Evolutionary conservation across 2,888 invertebrate genomes (phyloP), one percentile per base, ranked within the genome.

Genomic region (Tuberolachnus salignus): DNA sequence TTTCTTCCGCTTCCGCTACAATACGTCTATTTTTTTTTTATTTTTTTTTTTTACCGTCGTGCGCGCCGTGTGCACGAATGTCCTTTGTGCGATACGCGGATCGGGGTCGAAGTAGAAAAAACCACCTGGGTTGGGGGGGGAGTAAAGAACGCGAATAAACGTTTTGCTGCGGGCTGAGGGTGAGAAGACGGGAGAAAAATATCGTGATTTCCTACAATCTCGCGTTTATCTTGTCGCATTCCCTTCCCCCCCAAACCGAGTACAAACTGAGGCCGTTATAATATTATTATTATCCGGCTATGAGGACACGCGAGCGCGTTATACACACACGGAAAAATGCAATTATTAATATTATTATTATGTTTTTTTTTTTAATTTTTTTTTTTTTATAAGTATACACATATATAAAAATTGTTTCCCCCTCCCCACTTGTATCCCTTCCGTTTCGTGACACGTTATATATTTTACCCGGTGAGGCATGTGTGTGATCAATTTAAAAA

Each of bases 131-230:
- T n/a, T n/a, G n/a, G 71, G 57, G 44, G 44, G 57, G 46, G 42
- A 19, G 49, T 16, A 9, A 21, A 26, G 14, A 55, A 23, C 55
- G 23, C 10, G 71, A 57, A 57, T 57, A 44, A 49, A 34, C 49
- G 72, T 61, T 72, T 59, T n/a, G 19, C 53, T 6, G 51, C 16
- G 2, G 55, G 44, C 8, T 46, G 44, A 3, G n/a, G 11, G 34
- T 42, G 42, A 1, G 42, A 0, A 23, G 42, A 26, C 26, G 34
- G 51, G 61, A 16, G 53, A 66, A 14, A 66, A 46, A 46, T 44
- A 66, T 75, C 66, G 66, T 75, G 75, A 75, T 75, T 75, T 75
- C 46, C 57, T 46, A 75, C 66, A 46, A 66, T 66, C 55, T 66
- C 66, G 19, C 75, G 57, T 75, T 66, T 66, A 75, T 75, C 75